Percentiles rank a stretch among this genome's conserved stretches.
Conservation (phyloP, 2,797 vertebrate genomes). For the Pipistrellus pygmaeus region DNA sequence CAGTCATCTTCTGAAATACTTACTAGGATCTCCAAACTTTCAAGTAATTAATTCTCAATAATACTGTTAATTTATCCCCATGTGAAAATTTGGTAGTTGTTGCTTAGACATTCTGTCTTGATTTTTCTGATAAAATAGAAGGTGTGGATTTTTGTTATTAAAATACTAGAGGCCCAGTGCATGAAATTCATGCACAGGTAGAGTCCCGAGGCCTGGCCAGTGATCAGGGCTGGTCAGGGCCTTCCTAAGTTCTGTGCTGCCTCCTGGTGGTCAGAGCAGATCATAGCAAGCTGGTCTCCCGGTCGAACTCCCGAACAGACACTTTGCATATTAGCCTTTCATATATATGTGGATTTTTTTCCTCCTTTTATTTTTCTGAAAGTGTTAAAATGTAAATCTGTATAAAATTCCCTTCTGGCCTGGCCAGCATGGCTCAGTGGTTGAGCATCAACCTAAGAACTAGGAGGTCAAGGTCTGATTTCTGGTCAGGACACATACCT, state of each 20-base stretch:
- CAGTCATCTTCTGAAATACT: conserved; percentile 2
- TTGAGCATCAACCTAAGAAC: too few species aligned
- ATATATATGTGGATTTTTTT: not conserved
- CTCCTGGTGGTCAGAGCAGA: too few species aligned
- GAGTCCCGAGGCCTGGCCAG: too few species aligned
- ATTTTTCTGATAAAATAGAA: conserved; percentile 37
- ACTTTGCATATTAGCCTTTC: too few species aligned
- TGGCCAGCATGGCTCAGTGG: too few species aligned
- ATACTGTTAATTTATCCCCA: conserved; percentile 5
- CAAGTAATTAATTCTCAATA: not conserved
- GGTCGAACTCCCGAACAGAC: too few species aligned
- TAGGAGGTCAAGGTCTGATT: too few species aligned
- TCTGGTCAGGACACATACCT: too few species aligned
- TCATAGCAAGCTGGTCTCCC: too few species aligned
- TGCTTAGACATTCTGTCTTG: not conserved
- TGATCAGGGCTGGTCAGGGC: too few species aligned
- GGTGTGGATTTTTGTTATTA: not conserved
- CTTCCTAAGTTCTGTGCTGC: too few species aligned
- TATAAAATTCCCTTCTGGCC: not conserved
- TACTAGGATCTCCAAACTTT: not conserved
- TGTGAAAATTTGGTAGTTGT: conserved; percentile 28
- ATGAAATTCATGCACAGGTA: too few species aligned
- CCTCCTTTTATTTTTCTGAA: conserved; percentile 31
- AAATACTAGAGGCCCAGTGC: not conserved
- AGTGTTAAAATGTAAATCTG: conserved; percentile 35